Conservation (phyloP, 2,113 vertebrate species). For the Dromaius novaehollandiae region DNA sequence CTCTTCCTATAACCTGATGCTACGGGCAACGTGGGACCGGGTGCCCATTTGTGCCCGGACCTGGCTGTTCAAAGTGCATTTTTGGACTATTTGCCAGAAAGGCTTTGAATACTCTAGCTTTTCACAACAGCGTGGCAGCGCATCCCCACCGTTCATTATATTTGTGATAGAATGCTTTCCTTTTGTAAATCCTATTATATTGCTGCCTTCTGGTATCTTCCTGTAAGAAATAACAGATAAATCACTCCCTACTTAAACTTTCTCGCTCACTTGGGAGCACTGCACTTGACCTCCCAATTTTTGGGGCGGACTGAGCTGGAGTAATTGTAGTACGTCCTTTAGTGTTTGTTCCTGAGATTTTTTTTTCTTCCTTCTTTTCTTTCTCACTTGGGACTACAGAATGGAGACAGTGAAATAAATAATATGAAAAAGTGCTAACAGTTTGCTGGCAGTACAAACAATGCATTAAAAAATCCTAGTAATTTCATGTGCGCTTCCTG, state of each 20-base stretch:
- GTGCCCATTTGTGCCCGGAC: neutral
- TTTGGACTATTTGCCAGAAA: neutral
- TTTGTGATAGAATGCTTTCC: neutral
- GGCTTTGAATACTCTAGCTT: neutral
- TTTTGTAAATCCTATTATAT: neutral
- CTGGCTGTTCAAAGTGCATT: neutral
- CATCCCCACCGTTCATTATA: neutral
- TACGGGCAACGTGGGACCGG: accelerated
- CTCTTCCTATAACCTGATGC: neutral
- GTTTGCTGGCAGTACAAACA: neutral
- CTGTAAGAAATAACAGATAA: neutral
- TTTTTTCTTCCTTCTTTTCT: neutral
- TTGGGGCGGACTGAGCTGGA: neutral
- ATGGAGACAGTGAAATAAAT: neutral
- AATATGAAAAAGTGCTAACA: neutral
- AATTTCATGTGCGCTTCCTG: neutral
- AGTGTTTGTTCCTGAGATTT: neutral
- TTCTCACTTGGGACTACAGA: neutral
- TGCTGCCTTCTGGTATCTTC: neutral
- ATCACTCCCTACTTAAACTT: neutral
- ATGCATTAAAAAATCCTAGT: neutral
- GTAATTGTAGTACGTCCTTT: neutral
- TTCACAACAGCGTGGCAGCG: neutral
- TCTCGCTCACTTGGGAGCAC: neutral
- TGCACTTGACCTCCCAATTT: neutral